These are phyloP conservation scores for Apolygus lucorum DNA, from an alignment of 1,140 invertebrate species.

Conservation along the genomic window DNA sequence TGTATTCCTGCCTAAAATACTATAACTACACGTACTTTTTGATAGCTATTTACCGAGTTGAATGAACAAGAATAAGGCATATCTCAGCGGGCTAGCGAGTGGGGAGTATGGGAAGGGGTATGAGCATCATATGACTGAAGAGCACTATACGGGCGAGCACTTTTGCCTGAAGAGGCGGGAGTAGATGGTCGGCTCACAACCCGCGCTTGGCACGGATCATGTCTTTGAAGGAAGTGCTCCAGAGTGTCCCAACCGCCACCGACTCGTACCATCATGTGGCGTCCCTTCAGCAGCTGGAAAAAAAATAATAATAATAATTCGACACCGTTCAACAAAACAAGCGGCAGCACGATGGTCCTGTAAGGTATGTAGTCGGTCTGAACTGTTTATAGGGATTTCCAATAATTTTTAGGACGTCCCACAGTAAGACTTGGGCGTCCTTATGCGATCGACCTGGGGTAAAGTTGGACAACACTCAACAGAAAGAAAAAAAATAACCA, in stretches of 20 bases:
- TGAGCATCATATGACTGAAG: slow-evolving; percentile 21
- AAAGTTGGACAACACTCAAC: no score
- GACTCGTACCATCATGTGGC: slow-evolving; percentile 88
- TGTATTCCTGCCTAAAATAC: neutral
- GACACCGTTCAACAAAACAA: neutral
- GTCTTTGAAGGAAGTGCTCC: slow-evolving; percentile 80
- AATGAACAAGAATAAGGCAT: neutral
- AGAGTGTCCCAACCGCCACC: slow-evolving; percentile 89
- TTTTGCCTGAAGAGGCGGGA: slow-evolving; percentile 23
- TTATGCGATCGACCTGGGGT: no score
- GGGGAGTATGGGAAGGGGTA: slow-evolving; percentile 8
- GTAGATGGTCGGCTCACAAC: slow-evolving; percentile 41
- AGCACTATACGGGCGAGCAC: slow-evolving; percentile 9
- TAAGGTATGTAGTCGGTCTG: no score
- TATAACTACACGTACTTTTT: neutral
- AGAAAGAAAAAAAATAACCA: no score
- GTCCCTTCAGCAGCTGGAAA: slow-evolving; percentile 67
- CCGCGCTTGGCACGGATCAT: slow-evolving; percentile 80
- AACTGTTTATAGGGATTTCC: no score
- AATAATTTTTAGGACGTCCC: no score
- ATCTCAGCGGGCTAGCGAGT: slow-evolving; percentile 19
- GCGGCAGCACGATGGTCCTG: no score
- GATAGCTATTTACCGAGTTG: neutral
- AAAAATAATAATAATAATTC: slow-evolving; percentile 3
- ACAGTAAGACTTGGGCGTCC: no score